Evolutionary conservation across 2,797 vertebrate species (phyloP).

Genomic region (Echeneis naucrates): DNA sequence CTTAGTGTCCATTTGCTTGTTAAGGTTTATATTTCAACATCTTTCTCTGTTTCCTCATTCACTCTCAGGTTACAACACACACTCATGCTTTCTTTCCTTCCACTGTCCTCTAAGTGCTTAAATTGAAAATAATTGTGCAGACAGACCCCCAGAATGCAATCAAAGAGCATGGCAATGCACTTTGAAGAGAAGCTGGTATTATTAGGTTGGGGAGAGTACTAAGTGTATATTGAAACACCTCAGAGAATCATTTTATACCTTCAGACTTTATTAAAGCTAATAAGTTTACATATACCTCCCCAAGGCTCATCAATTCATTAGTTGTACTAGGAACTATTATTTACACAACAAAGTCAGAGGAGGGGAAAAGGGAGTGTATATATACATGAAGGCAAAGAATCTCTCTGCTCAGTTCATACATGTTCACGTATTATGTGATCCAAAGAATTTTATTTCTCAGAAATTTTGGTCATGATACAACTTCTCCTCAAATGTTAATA

Average conservation of each 20-base stretch:
- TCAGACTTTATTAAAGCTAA: constrained; percentile 81
- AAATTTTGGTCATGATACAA: background rate
- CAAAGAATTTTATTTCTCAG: background rate
- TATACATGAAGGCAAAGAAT: too few species aligned
- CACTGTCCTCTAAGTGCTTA: constrained; percentile 77
- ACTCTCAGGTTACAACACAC: constrained; percentile 53
- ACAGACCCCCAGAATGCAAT: constrained; percentile 82
- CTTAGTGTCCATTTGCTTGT: constrained; percentile 20
- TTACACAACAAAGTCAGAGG: constrained; percentile 75
- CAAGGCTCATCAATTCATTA: constrained; percentile 79
- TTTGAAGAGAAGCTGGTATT: constrained; percentile 74
- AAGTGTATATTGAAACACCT: constrained; percentile 81
- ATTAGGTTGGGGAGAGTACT: constrained; percentile 81
- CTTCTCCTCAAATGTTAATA: too few species aligned
- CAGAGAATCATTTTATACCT: constrained; percentile 77
- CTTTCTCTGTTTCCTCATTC: constrained; percentile 9
- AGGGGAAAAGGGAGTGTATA: constrained; percentile 19
- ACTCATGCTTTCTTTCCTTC: constrained; percentile 69
- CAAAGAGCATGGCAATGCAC: constrained; percentile 79
- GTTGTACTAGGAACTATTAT: constrained; percentile 72
- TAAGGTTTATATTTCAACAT: constrained; percentile 55
- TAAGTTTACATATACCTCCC: constrained; percentile 81
- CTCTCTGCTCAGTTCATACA: background rate
- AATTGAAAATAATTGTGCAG: constrained; percentile 85
- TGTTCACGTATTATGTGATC: background rate